phyloP scores from a whole-genome alignment of 2,113 vertebrate species.

The Semnornis frantzii region DNA sequence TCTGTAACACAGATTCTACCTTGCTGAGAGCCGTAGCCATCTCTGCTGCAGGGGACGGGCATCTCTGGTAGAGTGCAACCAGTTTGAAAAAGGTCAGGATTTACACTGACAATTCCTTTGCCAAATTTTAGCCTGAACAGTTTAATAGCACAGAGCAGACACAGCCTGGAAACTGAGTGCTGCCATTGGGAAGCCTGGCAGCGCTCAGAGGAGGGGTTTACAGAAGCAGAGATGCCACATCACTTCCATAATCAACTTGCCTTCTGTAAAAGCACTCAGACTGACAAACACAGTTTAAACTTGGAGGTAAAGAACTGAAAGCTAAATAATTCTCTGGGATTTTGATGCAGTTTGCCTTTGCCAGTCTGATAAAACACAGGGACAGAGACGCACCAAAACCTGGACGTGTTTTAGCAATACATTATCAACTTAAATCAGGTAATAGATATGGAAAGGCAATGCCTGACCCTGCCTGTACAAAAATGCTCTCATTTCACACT shows the following conservation, averaged over 20 bases:
- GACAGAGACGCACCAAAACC: background rate
- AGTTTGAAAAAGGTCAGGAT: background rate
- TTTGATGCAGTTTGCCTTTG: background rate
- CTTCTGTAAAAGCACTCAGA: slow-evolving; percentile 43
- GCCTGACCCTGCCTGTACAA: background rate
- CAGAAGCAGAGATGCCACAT: background rate
- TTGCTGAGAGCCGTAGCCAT: background rate
- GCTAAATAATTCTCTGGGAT: background rate
- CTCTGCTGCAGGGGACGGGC: fast-evolving
- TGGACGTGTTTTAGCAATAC: fast-evolving
- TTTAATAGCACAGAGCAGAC: background rate
- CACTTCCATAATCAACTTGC: background rate
- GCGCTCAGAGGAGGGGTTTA: background rate
- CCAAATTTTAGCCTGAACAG: background rate
- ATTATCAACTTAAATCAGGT: fast-evolving
- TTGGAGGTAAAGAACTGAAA: background rate
- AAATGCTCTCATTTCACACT: background rate
- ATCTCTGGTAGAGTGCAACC: fast-evolving
- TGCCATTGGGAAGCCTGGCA: background rate
- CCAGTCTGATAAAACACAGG: background rate
- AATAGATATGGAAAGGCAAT: background rate
- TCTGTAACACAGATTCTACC: fast-evolving
- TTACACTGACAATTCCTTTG: background rate
- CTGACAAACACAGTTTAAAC: background rate
- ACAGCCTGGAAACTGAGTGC: background rate